Percentiles rank a stretch among this genome's conserved stretches.
These are phyloP conservation scores for Archocentrus centrarchus DNA, from an alignment of 2,113 vertebrate genomes.

Conservation along the genomic window DNA sequence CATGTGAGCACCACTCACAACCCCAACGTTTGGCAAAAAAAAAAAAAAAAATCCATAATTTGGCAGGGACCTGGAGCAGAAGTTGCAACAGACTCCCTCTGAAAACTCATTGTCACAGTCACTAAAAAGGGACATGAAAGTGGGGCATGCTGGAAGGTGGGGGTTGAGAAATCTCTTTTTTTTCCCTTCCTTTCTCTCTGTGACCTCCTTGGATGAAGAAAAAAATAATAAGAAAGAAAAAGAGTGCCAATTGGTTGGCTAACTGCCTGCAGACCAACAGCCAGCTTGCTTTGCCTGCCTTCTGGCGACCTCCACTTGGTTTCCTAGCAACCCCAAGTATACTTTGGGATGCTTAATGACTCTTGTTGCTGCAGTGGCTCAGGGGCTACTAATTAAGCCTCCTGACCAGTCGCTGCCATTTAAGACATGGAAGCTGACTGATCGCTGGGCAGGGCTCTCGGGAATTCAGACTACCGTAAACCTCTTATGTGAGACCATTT, in stretches of 20 bases:
- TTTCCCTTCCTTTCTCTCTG: conserved; percentile 38
- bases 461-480: conserved; percentile 58
- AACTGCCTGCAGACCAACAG: conserved; percentile 67
- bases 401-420: conserved; percentile 72
- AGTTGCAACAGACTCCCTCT: conserved; percentile 57
- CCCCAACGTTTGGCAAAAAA: conserved; percentile 36
- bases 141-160: conserved; percentile 71
- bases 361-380: conserved; percentile 76
- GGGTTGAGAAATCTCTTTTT: conserved; percentile 57
- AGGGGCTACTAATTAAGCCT: conserved; percentile 76
- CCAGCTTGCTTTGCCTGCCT: conserved; percentile 63
- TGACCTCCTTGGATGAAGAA: conserved; percentile 71
- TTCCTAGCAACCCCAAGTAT: conserved; percentile 81
- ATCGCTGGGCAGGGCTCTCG: conserved; percentile 69
- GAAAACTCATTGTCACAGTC: conserved; percentile 67
- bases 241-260: conserved; percentile 75
- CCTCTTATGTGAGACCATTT: conserved; percentile 58
- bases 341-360: conserved; percentile 79
- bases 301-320: conserved; percentile 69
- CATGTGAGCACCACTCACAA: conserved; percentile 21
- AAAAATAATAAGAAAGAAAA: conserved; percentile 54
- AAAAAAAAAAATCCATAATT: conserved; percentile 43
- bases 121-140: conserved; percentile 74
- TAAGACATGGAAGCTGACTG: conserved; percentile 73
- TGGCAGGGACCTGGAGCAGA: conserved; percentile 59